Conservation (phyloP, 2,113 vertebrate species). For the Leucosticte australis region DNA sequence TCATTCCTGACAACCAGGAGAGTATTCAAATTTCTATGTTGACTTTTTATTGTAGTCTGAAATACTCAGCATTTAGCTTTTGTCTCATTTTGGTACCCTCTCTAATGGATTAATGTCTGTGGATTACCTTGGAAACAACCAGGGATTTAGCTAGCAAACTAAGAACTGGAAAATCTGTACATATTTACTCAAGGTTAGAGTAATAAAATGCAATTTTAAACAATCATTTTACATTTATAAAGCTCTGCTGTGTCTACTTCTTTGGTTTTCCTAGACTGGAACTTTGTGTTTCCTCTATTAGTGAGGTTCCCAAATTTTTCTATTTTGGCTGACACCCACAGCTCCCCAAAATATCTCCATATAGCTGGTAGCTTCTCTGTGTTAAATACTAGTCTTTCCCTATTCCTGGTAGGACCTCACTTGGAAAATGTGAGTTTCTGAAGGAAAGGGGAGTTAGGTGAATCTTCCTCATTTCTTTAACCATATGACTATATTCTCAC, state of each 20-base stretch:
- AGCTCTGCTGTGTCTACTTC: background rate
- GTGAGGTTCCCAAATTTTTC: background rate
- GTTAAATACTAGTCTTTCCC: background rate
- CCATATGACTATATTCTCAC: background rate
- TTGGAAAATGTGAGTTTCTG: background rate
- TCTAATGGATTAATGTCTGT: background rate
- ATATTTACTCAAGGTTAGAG: background rate
- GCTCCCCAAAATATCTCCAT: fast-evolving
- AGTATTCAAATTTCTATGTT: background rate
- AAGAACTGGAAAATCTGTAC: background rate
- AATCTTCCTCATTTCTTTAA: background rate
- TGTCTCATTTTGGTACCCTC: background rate
- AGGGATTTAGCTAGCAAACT: background rate
- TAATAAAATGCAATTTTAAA: background rate
- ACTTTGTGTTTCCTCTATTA: background rate
- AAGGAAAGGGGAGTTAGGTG: background rate
- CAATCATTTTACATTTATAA: background rate
- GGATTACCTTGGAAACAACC: background rate
- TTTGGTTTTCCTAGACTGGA: background rate
- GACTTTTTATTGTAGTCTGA: background rate
- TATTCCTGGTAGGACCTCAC: background rate
- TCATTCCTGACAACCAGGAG: conserved; percentile 4
- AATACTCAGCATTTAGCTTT: conserved; percentile 1
- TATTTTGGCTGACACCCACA: background rate
- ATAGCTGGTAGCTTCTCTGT: background rate